Evolutionary conservation across 2,113 vertebrate genomes (phyloP).

Genomic region (Colius striatus): DNA sequence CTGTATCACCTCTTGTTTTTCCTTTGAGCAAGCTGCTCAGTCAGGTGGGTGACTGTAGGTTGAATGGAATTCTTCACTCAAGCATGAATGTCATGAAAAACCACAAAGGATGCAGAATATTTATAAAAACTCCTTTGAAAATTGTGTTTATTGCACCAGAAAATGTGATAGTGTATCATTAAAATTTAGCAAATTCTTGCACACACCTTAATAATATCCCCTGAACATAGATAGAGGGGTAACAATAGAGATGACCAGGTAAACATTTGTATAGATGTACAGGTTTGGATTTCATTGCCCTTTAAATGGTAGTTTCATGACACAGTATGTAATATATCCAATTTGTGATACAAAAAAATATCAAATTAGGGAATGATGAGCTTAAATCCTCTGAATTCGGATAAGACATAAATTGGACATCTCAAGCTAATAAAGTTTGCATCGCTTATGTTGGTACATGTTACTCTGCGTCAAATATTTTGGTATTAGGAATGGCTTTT

Average conservation of each 20-base stretch:
- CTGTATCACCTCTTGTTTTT: background rate
- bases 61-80: background rate
- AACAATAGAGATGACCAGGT: background rate
- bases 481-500: background rate
- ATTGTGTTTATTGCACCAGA: background rate
- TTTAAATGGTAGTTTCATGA: background rate
- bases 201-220: accelerated
- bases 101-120: background rate
- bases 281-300: background rate
- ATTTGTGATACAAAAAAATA: background rate
- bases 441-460: background rate
- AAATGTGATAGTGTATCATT: background rate
- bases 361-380: background rate
- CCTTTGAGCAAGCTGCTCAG: slow-evolving; percentile 18
- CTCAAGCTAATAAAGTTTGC: background rate
- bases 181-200: background rate
- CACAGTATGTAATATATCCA: background rate
- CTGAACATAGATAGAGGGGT: background rate
- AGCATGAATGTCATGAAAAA: background rate
- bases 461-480: background rate
- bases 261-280: background rate
- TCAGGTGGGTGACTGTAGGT: background rate
- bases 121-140: background rate
- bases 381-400: background rate
- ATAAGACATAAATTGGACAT: background rate